Evolutionary conservation across 2,797 vertebrate species (phyloP).

Genomic region (Mormyrus hasselquistii): DNA sequence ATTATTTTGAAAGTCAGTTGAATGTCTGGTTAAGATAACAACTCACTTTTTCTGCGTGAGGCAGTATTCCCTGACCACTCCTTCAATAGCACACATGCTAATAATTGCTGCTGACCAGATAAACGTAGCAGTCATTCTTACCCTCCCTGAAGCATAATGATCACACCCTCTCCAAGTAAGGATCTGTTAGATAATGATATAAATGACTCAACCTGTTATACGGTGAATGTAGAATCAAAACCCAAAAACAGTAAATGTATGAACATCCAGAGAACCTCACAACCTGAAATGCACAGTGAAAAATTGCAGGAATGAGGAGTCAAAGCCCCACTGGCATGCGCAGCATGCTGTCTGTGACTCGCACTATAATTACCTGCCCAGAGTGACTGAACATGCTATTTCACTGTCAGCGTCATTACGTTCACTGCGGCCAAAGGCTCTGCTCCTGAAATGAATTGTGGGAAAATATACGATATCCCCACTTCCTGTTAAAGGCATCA

Average conservation of each 20-base stretch:
- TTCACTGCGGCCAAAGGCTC: neutral
- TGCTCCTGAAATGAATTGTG: neutral
- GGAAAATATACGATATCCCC: neutral
- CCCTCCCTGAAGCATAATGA: neutral
- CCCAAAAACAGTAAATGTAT: neutral
- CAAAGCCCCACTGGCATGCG: neutral
- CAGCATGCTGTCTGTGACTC: slow-evolving; percentile 14
- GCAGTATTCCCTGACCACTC: neutral
- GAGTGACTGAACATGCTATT: slow-evolving; percentile 20
- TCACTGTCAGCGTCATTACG: neutral
- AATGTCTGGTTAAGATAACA: neutral
- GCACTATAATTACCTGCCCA: slow-evolving; percentile 18
- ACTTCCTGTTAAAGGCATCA: neutral
- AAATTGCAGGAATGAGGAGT: neutral
- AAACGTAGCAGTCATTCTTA: neutral
- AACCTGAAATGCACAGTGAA: neutral
- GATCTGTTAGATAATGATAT: neutral
- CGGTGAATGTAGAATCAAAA: neutral
- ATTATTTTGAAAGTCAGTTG: neutral
- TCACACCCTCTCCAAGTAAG: neutral
- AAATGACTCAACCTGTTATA: neutral
- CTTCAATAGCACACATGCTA: neutral
- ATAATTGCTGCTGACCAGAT: neutral
- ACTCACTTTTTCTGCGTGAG: neutral
- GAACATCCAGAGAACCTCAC: neutral